Percentiles rank a stretch among this genome's conserved stretches.
Evolutionary conservation across 2,888 invertebrate genomes (phyloP).

Genomic region (Melanostoma scalare): DNA sequence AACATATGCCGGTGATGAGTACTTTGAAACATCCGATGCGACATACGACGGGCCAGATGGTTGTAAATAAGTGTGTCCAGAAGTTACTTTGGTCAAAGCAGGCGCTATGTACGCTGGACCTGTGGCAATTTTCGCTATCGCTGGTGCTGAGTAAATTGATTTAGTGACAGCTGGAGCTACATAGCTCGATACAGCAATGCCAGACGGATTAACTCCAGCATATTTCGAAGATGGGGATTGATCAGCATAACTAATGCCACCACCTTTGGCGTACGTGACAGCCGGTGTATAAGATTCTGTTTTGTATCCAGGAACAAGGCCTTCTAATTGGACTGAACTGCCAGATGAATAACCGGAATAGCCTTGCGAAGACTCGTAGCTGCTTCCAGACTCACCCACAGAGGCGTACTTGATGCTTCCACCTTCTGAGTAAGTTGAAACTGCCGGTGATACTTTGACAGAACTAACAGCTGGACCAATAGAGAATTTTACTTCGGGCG

Average conservation of each 20-base stretch:
- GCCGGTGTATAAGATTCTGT: constrained; percentile 77
- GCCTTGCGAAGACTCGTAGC: constrained; percentile 78
- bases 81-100: constrained; percentile 29
- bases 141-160: constrained; percentile 56
- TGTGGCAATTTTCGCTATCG: constrained; percentile 64
- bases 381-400: constrained; percentile 77
- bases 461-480: constrained; percentile 79
- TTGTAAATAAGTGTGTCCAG: constrained; percentile 31
- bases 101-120: constrained; percentile 75
- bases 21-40: constrained; percentile 60
- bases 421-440: constrained; percentile 78
- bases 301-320: constrained; percentile 77
- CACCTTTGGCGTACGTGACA: constrained; percentile 79
- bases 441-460: constrained; percentile 77
- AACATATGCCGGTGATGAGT: constrained; percentile 72
- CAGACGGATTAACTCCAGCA: constrained; percentile 81
- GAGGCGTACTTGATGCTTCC: constrained; percentile 81
- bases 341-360: constrained; percentile 77
- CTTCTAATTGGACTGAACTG: constrained; percentile 76
- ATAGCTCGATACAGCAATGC: constrained; percentile 84
- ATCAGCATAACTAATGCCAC: constrained; percentile 79
- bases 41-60: constrained; percentile 75
- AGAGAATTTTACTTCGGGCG: constrained; percentile 84
- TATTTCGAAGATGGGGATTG: constrained; percentile 81
- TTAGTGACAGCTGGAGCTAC: constrained; percentile 82